These are phyloP conservation scores for Drosophila pseudotalamancana DNA, from an alignment of 2,888 invertebrate species.

Conservation along the genomic window DNA sequence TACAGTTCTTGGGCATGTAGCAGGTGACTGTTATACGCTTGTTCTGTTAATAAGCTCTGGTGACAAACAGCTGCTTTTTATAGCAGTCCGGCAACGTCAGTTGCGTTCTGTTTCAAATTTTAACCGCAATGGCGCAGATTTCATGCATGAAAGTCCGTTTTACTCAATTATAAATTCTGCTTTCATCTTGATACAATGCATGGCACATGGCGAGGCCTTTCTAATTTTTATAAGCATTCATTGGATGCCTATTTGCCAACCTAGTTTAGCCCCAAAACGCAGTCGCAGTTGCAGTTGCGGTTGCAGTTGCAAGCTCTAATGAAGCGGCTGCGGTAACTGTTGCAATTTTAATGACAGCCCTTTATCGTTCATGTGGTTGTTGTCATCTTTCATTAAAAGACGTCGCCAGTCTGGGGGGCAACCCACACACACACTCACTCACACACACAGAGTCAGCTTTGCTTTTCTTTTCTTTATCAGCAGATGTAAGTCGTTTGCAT, in stretches of 20 bases:
- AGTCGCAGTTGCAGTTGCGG: slow-evolving; percentile 23
- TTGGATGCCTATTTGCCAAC: slow-evolving; percentile 60
- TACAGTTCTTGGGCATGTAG: background rate
- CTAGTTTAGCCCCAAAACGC: slow-evolving; percentile 56
- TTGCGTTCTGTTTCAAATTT: background rate
- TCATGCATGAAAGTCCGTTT: no score
- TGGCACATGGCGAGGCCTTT: slow-evolving; percentile 15
- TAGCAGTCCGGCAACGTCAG: slow-evolving; percentile 15
- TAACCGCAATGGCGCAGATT: no score
- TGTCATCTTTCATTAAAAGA: slow-evolving; percentile 76
- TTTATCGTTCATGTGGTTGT: slow-evolving; percentile 70
- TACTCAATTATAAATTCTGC: slow-evolving; percentile 61
- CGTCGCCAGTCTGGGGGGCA: slow-evolving; percentile 20
- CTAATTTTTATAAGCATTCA: slow-evolving; percentile 34
- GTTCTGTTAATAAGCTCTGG: background rate
- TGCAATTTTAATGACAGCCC: slow-evolving; percentile 76
- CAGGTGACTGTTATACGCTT: background rate
- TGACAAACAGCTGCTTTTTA: slow-evolving; percentile 9
- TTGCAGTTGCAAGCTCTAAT: slow-evolving; percentile 38
- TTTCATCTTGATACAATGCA: slow-evolving; percentile 81
- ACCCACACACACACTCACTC: slow-evolving; percentile 4
- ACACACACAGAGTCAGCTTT: slow-evolving; percentile 15
- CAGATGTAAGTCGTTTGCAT: slow-evolving; percentile 73
- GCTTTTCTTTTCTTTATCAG: slow-evolving; percentile 80
- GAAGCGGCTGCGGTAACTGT: slow-evolving; percentile 49